Evolutionary conservation across 2,113 vertebrate species (phyloP), one percentile per base, ranked within the genome.

Genomic region (Equus przewalskii): DNA sequence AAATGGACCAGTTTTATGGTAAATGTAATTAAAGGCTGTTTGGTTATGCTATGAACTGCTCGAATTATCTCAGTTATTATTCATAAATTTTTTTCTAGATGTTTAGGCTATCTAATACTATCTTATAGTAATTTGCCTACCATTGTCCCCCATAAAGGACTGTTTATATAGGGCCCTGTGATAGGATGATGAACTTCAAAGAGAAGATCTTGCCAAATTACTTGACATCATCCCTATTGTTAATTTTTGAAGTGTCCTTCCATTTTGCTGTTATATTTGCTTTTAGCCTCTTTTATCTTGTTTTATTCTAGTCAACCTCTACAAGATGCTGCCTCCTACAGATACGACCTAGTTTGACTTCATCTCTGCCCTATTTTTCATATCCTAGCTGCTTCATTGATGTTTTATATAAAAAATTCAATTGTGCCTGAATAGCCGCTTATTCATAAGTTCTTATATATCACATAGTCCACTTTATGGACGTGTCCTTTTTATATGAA

Each of bases 211-310:
- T 85, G 41, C 22, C 73, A 69, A 18, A 80, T 89, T 83, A 67
- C 41, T 69, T 82, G 58, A 76, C 54, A 56, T 60, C 56, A 49
- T 76, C 26, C 78, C 4, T n/a, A 51, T 54, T 82, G 44, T 88
- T 82, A 56, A 89, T 92, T 97, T 96, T 79, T 67, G 33, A 84
- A 75, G n/a, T 88, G 41, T 62, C 12, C 14, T 54, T 85, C n/a
- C 24, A 36, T 62, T 97, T 96, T 65, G 49, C 33, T 67, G 12
- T 36, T 69, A 26, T 49, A 58, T 64, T 65, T 93, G 60, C 33
- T 90, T 83, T 72, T 62, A 78, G 69, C 26, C 30, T 65, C 18
- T 41, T 83, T 95, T 82, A 65, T 88, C 21, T 91, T 94, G 24
- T 89, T 81, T 69, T 51, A 49, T 93, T 46, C 5, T 54, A 36